Base-by-base conservation (phyloP, 1,140 invertebrate genomes). In the Drepana arcuata region DNA sequence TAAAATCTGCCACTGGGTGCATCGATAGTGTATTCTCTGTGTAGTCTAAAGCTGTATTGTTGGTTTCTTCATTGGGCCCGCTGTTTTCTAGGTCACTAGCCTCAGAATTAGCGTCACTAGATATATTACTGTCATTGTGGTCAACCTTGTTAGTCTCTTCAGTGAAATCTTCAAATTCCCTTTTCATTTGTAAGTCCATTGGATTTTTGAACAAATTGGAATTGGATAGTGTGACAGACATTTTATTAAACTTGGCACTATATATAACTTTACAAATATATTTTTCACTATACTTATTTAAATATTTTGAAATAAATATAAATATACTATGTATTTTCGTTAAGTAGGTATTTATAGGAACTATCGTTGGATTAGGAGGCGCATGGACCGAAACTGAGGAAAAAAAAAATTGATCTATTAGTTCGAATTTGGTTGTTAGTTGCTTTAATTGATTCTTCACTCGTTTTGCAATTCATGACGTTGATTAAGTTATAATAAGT, bases 321-420 rank as follows among this genome's bases (percentile, higher is more conserved):
- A 64, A 69, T n/a, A n/a, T n/a, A n/a, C n/a, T n/a, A n/a, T 74
- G 63, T 77, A 60, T 75, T 64, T 79, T 67, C 59, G 50, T 73
- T 78, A 69, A 63, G 64, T 83, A 84, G 81, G 81, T 84, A 84
- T 75, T 82, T 65, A 66, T 84, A 84, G 83, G 81, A 84, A 84
- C 83, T 84, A 83, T 84, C 83, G 83, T 84, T 84, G 78, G 72
- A 60, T 72, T 72, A 66, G 69, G 71, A 78, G 72, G 69, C 71
- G 68, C 57, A 69, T 79, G 78, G 62, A 69, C 60, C 63, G 48
- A 62, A 57, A 57, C 64, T 74, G 48, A 21, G 59, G n/a, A 26
- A 26, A 26, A 26, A 26, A 21, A 21, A 21, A 21, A 5, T 5
- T 9, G 9, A 4, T 21, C 9, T 21, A 21, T 21, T 5, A 9